phyloP scores from a whole-genome alignment of 2,797 vertebrate species.

The Aythya fuligula region DNA sequence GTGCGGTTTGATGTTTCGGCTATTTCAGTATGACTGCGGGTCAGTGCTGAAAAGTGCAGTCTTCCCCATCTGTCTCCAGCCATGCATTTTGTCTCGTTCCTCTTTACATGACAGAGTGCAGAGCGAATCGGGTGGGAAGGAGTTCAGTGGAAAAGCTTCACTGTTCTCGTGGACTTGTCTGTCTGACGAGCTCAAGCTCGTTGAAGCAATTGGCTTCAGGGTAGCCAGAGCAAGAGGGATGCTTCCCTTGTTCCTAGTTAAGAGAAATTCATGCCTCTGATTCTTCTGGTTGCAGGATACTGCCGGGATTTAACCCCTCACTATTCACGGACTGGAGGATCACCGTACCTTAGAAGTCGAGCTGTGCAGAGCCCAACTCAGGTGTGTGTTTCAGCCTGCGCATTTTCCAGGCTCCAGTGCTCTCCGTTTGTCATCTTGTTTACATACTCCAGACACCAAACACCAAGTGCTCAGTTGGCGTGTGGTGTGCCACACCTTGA shows the following conservation, averaged over 20 bases:
- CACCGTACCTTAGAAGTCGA: not conserved
- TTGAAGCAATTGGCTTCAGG: not conserved
- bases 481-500: not conserved
- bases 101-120: not conserved
- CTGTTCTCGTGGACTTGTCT: not conserved
- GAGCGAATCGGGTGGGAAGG: not conserved
- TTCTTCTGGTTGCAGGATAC: not conserved
- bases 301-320: not conserved
- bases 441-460: not conserved
- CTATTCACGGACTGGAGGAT: not conserved
- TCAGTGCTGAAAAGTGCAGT: not conserved
- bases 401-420: not conserved
- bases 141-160: not conserved
- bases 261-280: not conserved
- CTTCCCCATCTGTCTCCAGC: not conserved
- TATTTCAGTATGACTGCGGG: not conserved
- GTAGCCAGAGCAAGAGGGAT: not conserved
- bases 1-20: not conserved
- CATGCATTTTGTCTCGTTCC: fast-evolving
- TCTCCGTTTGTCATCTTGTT: not conserved
- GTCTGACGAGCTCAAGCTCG: not conserved
- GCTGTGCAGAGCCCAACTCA: not conserved
- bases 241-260: not conserved
- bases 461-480: not conserved
- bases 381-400: not conserved